Conservation (phyloP, 1,140 invertebrate species). For the Diachasma alloeum region DNA sequence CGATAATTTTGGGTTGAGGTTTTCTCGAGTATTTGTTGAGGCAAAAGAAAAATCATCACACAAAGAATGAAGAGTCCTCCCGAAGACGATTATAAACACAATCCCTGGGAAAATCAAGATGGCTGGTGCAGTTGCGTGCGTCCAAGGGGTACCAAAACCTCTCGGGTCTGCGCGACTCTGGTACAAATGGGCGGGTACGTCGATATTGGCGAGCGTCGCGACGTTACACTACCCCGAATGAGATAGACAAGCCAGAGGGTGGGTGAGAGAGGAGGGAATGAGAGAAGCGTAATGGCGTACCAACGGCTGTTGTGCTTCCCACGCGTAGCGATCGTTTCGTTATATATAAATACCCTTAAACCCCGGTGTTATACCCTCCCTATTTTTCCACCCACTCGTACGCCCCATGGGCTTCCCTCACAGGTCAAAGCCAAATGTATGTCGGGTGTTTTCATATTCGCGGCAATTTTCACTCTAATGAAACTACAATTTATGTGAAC, state of each 20-base stretch:
- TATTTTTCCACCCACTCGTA: constrained; percentile 5
- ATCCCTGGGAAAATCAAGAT: constrained; percentile 36
- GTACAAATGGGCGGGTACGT: constrained; percentile 31
- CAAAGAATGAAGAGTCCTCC: too few relatives aligned
- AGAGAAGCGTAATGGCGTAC: constrained; percentile 25
- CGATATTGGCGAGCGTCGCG: constrained; percentile 31
- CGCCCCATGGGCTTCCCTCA: background rate
- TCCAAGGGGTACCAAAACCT: background rate
- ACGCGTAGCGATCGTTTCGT: constrained; percentile 12
- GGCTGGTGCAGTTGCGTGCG: constrained; percentile 33
- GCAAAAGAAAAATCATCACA: background rate
- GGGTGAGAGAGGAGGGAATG: background rate
- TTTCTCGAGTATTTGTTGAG: background rate
- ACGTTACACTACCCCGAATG: constrained; percentile 15
- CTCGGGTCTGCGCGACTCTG: constrained; percentile 53
- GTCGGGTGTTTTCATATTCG: background rate
- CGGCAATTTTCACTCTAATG: background rate
- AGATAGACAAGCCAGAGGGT: background rate
- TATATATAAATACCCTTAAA: constrained; percentile 20
- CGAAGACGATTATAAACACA: too few relatives aligned
- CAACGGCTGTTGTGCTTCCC: constrained; percentile 30
- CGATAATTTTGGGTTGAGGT: too few relatives aligned
- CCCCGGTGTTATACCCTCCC: constrained; percentile 2
- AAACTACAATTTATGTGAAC: too few relatives aligned
- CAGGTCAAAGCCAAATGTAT: background rate